phyloP scores from a whole-genome alignment of 2,888 invertebrate species.

The Incurvaria masculella region DNA sequence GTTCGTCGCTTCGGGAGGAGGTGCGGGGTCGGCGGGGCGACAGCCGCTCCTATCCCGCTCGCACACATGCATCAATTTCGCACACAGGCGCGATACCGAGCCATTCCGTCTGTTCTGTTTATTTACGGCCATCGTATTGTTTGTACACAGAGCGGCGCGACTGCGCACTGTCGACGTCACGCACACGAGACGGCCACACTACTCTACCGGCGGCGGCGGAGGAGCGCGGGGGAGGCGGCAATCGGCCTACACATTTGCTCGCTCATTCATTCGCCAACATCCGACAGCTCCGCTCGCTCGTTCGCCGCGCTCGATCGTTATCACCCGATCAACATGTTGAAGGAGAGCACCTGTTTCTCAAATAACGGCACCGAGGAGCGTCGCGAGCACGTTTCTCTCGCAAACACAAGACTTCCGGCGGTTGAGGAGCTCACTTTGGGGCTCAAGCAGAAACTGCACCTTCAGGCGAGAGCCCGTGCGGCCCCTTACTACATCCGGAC shows the following conservation, averaged over 20 bases:
- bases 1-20: too few species aligned
- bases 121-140: slow-evolving; percentile 57
- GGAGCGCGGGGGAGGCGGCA: slow-evolving; percentile 41
- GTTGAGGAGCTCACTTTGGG: slow-evolving; percentile 50
- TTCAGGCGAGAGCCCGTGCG: slow-evolving; percentile 49
- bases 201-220: slow-evolving; percentile 26
- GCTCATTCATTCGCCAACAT: slow-evolving; percentile 54
- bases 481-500: slow-evolving; percentile 53
- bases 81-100: slow-evolving; percentile 30
- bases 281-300: slow-evolving; percentile 15
- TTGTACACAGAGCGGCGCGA: slow-evolving; percentile 56
- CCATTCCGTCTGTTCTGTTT: slow-evolving; percentile 50
- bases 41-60: not conserved
- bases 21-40: not conserved
- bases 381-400: slow-evolving; percentile 28
- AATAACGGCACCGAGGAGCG: slow-evolving; percentile 32
- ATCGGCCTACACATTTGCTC: slow-evolving; percentile 38
- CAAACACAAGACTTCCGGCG: slow-evolving; percentile 41
- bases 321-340: slow-evolving; percentile 37
- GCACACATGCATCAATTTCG: slow-evolving; percentile 18
- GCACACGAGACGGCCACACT: slow-evolving; percentile 19
- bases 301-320: slow-evolving; percentile 1
- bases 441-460: slow-evolving; percentile 52
- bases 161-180: slow-evolving; percentile 53
- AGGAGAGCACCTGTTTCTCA: slow-evolving; percentile 44